Evolutionary conservation across 2,113 vertebrate species (phyloP).

Genomic region (Micronycteris hirsuta): DNA sequence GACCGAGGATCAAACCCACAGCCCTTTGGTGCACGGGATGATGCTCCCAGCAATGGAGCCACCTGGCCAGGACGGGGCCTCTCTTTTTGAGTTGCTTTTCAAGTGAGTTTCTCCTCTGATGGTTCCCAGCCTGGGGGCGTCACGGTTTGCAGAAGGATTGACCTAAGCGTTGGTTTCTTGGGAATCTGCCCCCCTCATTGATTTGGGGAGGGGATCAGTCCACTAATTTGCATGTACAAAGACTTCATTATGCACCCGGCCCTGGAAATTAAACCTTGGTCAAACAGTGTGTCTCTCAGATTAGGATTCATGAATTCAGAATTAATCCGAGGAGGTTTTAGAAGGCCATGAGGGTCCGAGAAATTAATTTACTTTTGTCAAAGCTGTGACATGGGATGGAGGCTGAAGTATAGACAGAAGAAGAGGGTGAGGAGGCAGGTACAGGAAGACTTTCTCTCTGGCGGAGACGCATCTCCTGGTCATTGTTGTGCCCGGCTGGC

Average conservation of each 20-base stretch:
- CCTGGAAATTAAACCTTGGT: constrained; percentile 43
- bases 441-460: neutral
- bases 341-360: constrained; percentile 26
- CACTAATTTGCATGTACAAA: neutral
- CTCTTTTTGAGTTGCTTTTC: neutral
- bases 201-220: neutral
- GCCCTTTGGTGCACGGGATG: too few relatives aligned
- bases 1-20: too few relatives aligned
- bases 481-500: neutral
- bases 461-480: neutral
- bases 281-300: constrained; percentile 28
- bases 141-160: neutral
- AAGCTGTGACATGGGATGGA: constrained; percentile 3
- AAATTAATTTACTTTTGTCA: constrained; percentile 59
- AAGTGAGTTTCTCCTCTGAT: neutral
- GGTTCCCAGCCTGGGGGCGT: neutral
- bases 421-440: neutral
- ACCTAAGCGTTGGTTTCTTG: neutral
- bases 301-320: constrained; percentile 31
- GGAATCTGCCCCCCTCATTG: neutral
- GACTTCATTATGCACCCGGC: constrained; percentile 11
- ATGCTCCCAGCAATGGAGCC: too few relatives aligned
- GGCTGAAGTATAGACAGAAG: neutral
- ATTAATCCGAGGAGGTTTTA: constrained; percentile 37
- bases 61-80: too few relatives aligned